Conservation (phyloP, 2,888 invertebrate genomes). For the Acleris sparsana region DNA sequence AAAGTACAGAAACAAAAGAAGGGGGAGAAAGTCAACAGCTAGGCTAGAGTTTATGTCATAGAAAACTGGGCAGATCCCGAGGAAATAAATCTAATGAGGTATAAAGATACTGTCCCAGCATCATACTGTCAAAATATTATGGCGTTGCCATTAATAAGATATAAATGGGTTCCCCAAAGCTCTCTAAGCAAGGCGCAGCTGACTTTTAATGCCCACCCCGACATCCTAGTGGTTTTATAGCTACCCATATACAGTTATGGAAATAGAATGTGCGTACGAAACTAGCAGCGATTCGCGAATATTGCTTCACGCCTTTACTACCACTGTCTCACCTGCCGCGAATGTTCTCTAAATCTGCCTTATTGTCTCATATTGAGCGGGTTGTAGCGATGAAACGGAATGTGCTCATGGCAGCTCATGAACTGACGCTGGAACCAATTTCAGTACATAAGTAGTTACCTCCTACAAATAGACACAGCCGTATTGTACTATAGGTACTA, state of each 20-base stretch:
- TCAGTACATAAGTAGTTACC: slow-evolving; percentile 3
- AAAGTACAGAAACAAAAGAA: too few species aligned
- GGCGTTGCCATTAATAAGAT: too few species aligned
- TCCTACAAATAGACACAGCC: too few species aligned
- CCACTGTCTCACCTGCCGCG: slow-evolving; percentile 39
- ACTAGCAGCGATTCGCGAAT: slow-evolving; percentile 17
- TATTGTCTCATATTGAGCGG: slow-evolving; percentile 40
- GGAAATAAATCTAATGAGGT: too few species aligned
- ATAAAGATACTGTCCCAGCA: too few species aligned
- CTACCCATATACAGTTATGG: slow-evolving; percentile 28
- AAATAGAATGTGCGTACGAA: slow-evolving; percentile 25
- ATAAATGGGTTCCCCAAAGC: too few species aligned
- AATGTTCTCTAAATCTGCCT: slow-evolving; percentile 40
- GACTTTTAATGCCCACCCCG: slow-evolving; percentile 3
- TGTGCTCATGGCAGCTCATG: slow-evolving; percentile 29
- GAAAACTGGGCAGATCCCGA: too few species aligned
- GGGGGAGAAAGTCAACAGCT: too few species aligned
- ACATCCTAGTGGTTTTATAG: slow-evolving; percentile 17
- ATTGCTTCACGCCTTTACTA: slow-evolving; percentile 25
- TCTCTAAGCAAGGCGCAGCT: neutral
- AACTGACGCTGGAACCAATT: slow-evolving; percentile 34
- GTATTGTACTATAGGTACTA: too few species aligned
- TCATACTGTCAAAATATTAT: too few species aligned
- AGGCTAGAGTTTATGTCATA: too few species aligned
- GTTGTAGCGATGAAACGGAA: slow-evolving; percentile 33